phyloP scores from a whole-genome alignment of 2,113 vertebrate genomes.

The Pseudopipra pipra region DNA sequence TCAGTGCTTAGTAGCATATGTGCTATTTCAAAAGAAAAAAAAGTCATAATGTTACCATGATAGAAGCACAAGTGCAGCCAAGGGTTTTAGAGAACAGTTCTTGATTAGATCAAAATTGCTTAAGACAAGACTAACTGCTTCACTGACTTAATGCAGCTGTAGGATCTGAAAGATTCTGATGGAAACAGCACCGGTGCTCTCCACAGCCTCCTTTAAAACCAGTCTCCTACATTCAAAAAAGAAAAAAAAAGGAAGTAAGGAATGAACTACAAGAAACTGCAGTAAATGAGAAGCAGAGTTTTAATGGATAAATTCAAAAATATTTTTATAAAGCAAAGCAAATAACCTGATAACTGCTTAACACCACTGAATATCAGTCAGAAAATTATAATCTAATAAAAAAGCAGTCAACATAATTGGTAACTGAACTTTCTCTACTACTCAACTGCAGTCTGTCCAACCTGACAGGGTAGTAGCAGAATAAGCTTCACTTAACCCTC shows the following conservation, averaged over 20 bases:
- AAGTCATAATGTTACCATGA: background rate
- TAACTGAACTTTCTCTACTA: background rate
- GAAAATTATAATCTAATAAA: slow-evolving; percentile 38
- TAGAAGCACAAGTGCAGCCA: slow-evolving; percentile 38
- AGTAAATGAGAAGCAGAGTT: slow-evolving; percentile 6
- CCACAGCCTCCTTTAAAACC: background rate
- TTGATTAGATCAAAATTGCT: slow-evolving; percentile 51
- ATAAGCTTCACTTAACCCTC: background rate
- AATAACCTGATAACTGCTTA: slow-evolving; percentile 22
- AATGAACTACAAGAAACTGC: background rate
- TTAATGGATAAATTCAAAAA: slow-evolving; percentile 8
- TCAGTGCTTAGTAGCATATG: background rate
- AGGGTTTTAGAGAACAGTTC: slow-evolving; percentile 11
- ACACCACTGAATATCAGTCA: background rate
- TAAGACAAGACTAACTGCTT: slow-evolving; percentile 51
- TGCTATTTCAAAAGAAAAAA: slow-evolving; percentile 24
- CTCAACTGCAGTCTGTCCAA: background rate
- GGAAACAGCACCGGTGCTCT: background rate
- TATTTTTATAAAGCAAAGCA: slow-evolving; percentile 13
- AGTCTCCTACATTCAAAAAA: background rate
- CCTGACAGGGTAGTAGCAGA: background rate
- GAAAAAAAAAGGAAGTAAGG: background rate
- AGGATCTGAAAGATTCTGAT: slow-evolving; percentile 23
- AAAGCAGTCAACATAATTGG: background rate
- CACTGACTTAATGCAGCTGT: slow-evolving; percentile 26